These are phyloP conservation scores for Beris morrisii DNA, from an alignment of 2,888 invertebrate genomes.

Conservation along the genomic window DNA sequence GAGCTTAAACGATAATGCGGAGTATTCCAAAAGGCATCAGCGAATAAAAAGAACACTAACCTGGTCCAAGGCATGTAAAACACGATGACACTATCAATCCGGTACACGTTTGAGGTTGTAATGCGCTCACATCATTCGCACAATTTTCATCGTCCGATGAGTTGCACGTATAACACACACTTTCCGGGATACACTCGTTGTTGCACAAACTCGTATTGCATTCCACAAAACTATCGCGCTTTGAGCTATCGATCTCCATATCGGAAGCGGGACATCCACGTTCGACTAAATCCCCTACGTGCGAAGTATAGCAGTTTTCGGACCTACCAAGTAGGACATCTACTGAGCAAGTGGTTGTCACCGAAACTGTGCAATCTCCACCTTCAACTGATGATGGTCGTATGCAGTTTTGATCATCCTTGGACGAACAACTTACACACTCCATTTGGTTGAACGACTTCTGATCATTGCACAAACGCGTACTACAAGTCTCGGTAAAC, in stretches of 20 bases:
- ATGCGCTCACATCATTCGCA: background rate
- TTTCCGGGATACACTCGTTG: slow-evolving; percentile 16
- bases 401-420: slow-evolving; percentile 15
- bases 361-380: slow-evolving; percentile 9
- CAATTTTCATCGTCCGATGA: slow-evolving; percentile 10
- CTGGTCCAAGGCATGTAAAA: slow-evolving; percentile 20
- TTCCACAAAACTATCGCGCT: background rate
- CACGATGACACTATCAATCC: slow-evolving; percentile 8
- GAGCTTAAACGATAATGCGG: background rate
- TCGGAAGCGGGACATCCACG: slow-evolving; percentile 3
- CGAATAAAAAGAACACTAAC: slow-evolving; percentile 15
- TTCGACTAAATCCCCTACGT: slow-evolving; percentile 8
- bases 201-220: slow-evolving; percentile 9
- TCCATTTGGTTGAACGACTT: background rate
- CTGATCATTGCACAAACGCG: slow-evolving; percentile 7
- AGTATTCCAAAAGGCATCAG: background rate
- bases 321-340: slow-evolving; percentile 11
- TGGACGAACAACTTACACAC: slow-evolving; percentile 10
- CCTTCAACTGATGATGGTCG: background rate
- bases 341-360: background rate
- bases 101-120: slow-evolving; percentile 11
- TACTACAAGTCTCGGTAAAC: slow-evolving; percentile 1
- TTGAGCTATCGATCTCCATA: background rate
- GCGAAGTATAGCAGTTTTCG: slow-evolving; percentile 20
- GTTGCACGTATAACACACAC: slow-evolving; percentile 23